A percentile compares a stretch with the other conserved stretches of the same genome.
phyloP scores from a whole-genome alignment of 2,797 vertebrate species.

The Pogonophryne albipinna region DNA sequence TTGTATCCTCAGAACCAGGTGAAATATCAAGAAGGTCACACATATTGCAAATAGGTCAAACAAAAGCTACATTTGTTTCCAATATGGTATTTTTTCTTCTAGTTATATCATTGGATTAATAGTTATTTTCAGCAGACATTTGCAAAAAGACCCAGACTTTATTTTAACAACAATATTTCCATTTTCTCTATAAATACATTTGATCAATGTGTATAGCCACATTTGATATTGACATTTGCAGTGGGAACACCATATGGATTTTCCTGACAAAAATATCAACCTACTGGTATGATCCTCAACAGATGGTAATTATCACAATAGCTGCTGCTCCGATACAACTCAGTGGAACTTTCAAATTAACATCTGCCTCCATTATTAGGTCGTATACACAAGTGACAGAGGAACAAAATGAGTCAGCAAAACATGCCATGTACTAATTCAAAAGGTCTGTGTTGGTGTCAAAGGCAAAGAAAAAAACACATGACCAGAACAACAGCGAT shows the following conservation, averaged over 20 bases:
- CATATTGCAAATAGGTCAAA: neutral
- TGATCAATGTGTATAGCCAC: slow-evolving; percentile 25
- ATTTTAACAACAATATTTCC: neutral
- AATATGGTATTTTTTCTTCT: neutral
- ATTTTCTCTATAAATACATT: slow-evolving; percentile 10
- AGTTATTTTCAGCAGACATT: neutral
- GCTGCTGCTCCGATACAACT: slow-evolving; percentile 70
- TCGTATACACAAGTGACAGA: slow-evolving; percentile 49
- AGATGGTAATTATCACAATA: slow-evolving; percentile 81
- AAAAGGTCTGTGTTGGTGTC: neutral
- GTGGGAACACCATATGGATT: slow-evolving; percentile 56
- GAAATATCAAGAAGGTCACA: slow-evolving; percentile 33
- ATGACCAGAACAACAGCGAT: slow-evolving; percentile 6
- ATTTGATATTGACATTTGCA: slow-evolving; percentile 47
- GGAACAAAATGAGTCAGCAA: slow-evolving; percentile 28
- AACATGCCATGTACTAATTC: slow-evolving; percentile 15
- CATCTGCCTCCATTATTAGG: slow-evolving; percentile 77
- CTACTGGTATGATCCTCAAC: slow-evolving; percentile 63
- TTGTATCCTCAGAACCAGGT: slow-evolving; percentile 15
- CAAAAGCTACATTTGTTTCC: neutral
- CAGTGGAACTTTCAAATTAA: slow-evolving; percentile 77
- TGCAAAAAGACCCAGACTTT: neutral
- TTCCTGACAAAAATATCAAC: slow-evolving; percentile 36
- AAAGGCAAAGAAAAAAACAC: neutral
- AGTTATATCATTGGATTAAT: neutral